Base-by-base conservation (phyloP, 2,797 vertebrate species). In the Heteromormyrus szaboi region DNA sequence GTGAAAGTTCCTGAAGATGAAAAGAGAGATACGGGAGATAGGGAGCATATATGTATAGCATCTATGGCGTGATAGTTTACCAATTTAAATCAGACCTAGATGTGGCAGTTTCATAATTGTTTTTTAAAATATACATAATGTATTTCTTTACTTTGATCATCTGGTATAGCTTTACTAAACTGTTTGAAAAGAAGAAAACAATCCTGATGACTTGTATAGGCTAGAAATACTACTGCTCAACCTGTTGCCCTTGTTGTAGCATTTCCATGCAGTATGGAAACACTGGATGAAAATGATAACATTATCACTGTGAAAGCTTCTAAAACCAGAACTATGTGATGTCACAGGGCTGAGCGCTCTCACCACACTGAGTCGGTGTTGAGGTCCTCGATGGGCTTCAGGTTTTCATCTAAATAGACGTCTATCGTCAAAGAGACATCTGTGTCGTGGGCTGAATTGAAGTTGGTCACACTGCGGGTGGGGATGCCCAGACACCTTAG, bases 401-500 rank as follows among this genome's bases (percentile, higher is more conserved):
- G 94, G 37, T 97, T 92, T 92, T 98, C 97, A 37, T 98, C 96
- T 0, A 99, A 96, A 92, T 97, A 99, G 68, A 98, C 95, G 90
- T 99, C 98, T 65, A 96, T 98, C 25, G 97, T 99, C 91, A 99
- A 96, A 62, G 97, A 98, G 0, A 97, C 96, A 53, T 99, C 98
- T 0, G 98, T 98, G 91, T 98, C 98, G 0, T 99, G 98, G 0
- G 98, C 98, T 0, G 98, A 99, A 93, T 97, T 97, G 95, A 97
- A 99, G 96, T 99, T 99, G 91, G 98, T 99, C 87, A 98, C 95
- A 0, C 97, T 98, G 11, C 98, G 97, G 3, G 96, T 89, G 0
- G 98, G 96, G 2, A 99, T 94, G 50, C 98, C 98, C 25, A 99
- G 94, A 91, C 97, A 98, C 14, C 98, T 96, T 88, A 99, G 92